Conservation (phyloP, 2,113 vertebrate genomes). For the Cyrtonyx montezumae region DNA sequence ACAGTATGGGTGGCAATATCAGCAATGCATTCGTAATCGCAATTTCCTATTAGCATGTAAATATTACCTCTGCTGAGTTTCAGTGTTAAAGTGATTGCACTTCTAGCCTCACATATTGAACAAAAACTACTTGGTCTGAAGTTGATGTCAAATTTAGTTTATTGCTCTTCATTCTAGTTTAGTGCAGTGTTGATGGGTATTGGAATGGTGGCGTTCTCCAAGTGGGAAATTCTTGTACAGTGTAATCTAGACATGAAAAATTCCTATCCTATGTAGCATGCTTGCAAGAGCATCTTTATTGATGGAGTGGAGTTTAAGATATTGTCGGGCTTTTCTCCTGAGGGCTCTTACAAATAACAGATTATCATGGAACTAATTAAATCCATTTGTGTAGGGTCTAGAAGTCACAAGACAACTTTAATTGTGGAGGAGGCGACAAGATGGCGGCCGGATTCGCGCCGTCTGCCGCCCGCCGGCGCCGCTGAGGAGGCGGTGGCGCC, state of each 20-base stretch:
- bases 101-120: neutral
- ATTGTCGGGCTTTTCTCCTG: neutral
- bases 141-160: neutral
- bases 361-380: neutral
- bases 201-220: neutral
- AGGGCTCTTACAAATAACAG: neutral
- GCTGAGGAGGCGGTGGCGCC: too few relatives aligned
- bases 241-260: neutral
- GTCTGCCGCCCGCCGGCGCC: too few relatives aligned
- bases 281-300: neutral
- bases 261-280: neutral
- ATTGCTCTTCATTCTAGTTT: neutral
- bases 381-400: neutral
- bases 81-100: neutral
- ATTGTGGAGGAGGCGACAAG: neutral
- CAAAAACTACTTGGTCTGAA: neutral
- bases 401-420: neutral
- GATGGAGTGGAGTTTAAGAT: neutral
- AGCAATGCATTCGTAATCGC: neutral
- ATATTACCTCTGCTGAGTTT: neutral
- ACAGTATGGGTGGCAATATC: neutral
- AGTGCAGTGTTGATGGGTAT: neutral
- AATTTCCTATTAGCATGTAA: neutral
- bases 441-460: neutral
- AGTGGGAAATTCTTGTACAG: neutral